Evolutionary conservation across 2,113 vertebrate genomes (phyloP).

Genomic region (Mellivora capensis): DNA sequence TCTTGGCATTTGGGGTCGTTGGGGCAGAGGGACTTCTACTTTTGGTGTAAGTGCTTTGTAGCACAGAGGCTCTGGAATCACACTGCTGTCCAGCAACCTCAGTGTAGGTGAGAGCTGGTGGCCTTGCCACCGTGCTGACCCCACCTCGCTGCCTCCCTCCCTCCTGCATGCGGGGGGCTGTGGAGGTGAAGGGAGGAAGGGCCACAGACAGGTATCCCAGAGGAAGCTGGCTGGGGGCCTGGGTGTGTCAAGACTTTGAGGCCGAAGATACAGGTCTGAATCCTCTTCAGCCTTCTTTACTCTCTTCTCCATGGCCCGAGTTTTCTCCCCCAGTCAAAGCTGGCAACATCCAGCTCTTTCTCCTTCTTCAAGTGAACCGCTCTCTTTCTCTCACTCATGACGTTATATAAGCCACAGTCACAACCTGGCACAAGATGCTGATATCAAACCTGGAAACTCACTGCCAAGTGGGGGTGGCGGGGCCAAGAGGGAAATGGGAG

Average conservation of each 20-base stretch:
- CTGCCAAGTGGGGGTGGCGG: background rate
- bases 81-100: background rate
- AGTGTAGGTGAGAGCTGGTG: background rate
- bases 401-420: background rate
- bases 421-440: background rate
- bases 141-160: background rate
- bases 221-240: background rate
- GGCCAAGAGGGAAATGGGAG: background rate
- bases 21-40: background rate
- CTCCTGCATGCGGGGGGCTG: background rate
- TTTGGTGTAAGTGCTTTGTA: background rate
- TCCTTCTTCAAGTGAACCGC: background rate
- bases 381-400: background rate
- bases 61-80: background rate
- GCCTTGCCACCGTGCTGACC: fast-evolving
- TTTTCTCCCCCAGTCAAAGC: background rate
- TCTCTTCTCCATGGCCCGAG: background rate
- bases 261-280: background rate
- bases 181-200: background rate
- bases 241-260: background rate
- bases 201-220: background rate
- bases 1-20: background rate
- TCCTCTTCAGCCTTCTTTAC: background rate
- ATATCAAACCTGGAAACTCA: background rate
- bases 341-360: background rate